Percentiles rank a stretch among this genome's conserved stretches.
Evolutionary conservation across 2,797 vertebrate species (phyloP).

Genomic region (Centroberyx gerrardi): DNA sequence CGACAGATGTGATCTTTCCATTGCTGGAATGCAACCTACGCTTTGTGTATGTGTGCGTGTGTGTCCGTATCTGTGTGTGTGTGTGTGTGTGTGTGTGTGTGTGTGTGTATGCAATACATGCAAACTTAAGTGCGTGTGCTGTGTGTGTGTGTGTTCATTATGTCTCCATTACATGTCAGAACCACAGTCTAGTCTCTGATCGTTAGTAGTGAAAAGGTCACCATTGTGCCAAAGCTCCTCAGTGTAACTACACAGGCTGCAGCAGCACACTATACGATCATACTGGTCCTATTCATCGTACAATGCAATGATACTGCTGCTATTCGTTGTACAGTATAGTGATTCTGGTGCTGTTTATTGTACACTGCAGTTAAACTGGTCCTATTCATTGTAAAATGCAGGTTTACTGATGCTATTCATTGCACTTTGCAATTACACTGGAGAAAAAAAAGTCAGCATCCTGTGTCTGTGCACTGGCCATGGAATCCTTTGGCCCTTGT

Average conservation of each 20-base stretch:
- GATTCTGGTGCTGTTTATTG: not conserved
- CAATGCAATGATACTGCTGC: not conserved
- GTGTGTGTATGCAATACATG: conserved; percentile 9
- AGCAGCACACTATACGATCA: not conserved
- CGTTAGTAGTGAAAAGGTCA: conserved; percentile 74
- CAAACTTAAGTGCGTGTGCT: not conserved
- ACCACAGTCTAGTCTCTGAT: conserved; percentile 61
- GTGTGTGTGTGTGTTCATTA: conserved; percentile 37
- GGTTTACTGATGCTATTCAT: conserved; percentile 28
- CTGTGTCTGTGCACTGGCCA: conserved; percentile 36
- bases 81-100: conserved; percentile 19
- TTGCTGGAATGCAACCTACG: conserved; percentile 25
- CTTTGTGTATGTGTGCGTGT: not conserved
- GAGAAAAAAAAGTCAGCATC: conserved; percentile 49
- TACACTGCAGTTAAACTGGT: conserved; percentile 1
- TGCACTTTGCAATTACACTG: conserved; percentile 38
- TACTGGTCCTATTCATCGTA: not conserved
- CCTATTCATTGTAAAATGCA: conserved; percentile 18
- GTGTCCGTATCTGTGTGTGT: not conserved
- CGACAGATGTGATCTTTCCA: conserved; percentile 67
- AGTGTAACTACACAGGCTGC: conserved; percentile 5
- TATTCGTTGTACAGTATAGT: not conserved
- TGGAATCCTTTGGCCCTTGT: conserved; percentile 62
- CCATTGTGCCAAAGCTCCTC: conserved; percentile 36
- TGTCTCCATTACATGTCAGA: conserved; percentile 47